phyloP scores from a whole-genome alignment of 2,113 vertebrate species.

The Hirundichthys speculiger region DNA sequence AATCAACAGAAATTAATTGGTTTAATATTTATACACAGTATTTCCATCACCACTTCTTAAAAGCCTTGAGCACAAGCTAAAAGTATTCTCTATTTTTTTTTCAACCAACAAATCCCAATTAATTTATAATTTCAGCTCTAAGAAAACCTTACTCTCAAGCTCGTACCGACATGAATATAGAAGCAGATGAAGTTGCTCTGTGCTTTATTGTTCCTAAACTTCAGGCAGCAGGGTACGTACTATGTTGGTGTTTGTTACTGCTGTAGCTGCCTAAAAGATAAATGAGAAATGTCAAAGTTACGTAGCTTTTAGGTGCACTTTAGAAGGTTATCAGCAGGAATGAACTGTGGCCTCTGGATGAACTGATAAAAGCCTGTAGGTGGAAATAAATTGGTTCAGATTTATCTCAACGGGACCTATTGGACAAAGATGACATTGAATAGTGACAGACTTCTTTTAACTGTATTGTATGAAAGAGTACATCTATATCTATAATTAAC shows the following conservation, averaged over 20 bases:
- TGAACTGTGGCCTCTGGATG: neutral
- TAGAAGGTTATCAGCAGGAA: neutral
- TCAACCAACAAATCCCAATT: neutral
- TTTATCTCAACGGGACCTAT: neutral
- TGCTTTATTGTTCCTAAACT: neutral
- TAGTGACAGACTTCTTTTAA: neutral
- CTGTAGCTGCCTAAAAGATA: neutral
- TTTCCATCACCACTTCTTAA: neutral
- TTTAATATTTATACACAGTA: neutral
- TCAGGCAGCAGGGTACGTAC: neutral
- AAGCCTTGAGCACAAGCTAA: neutral
- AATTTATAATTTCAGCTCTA: neutral
- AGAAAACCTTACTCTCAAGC: neutral
- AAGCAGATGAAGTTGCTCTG: neutral
- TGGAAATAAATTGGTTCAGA: neutral
- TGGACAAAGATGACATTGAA: neutral
- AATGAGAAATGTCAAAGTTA: neutral
- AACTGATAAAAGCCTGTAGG: neutral
- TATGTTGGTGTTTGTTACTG: neutral
- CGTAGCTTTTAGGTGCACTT: neutral
- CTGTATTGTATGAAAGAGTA: no score
- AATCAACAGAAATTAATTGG: constrained; percentile 2
- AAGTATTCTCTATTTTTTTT: neutral
- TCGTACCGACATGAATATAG: neutral
- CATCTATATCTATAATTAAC: no score